Evolutionary conservation across 2,888 invertebrate genomes (phyloP), one percentile per base, ranked within the genome.

Genomic region (Slavum lentiscoides): DNA sequence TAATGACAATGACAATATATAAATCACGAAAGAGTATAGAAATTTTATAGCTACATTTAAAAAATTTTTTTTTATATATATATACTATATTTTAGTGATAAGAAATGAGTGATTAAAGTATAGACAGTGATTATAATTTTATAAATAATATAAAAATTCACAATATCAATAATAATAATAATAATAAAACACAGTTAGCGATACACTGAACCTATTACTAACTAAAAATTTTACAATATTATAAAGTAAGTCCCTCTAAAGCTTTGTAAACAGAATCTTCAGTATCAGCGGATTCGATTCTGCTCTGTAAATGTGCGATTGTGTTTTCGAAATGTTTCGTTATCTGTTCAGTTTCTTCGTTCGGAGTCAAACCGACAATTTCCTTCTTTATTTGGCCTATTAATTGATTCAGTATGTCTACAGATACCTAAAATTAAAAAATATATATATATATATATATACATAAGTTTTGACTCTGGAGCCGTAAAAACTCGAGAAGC

Each of bases 301-400:
- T 88, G 85, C 91, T 91, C 86, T 91, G 90, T 84, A 96, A 89
- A 85, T 95, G 95, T 83, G 93, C 92, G 85, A 95, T 87, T 0
- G 95, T 96, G 86, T 96, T 96, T 85, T 93, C 93, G 87, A 98
- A 96, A 87, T 98, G 98, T 86, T 95, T 95, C 83, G 94, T 94
- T 84, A 99, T 96, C 88, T 97, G 97, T 85, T 98, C 97, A 53
- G 96, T 95, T 87, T 98, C 98, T 85, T 97, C 97, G 23, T 94
- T 95, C 72, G 93, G 92, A 86, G 98, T 98, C 83, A 99, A 88
- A 87, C 95, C 96, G 0, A 96, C 95, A 53, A 98, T 87, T 86
- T 97, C 96, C 85, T 97, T 97, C 84, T 94, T 92, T 70, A 98
- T 95, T 88, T 97, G 97, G 59, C 91, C 91, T 83, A 98, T 94